Evolutionary conservation across 1,140 invertebrate species (phyloP), one percentile per base, ranked within the genome.

Genomic region (Lepidurus arcticus): DNA sequence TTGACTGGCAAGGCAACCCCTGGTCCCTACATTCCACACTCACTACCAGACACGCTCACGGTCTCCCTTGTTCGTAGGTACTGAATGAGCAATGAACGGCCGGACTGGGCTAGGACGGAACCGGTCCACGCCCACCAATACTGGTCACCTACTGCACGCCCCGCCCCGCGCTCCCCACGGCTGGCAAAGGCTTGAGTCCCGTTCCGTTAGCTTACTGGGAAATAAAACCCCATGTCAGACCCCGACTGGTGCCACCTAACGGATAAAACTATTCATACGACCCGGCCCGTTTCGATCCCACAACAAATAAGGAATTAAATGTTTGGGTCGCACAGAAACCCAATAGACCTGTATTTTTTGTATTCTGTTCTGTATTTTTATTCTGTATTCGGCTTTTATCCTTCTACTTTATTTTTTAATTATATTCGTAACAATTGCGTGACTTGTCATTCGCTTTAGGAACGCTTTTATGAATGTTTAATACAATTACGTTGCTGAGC

Each of bases 41-140:
- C 53, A n/a, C 53, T 65, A 9, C 53, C 53, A 13, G 53, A 65
- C 53, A 65, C 9, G 13, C 53, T 65, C 53, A 9, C 53, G 53
- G 53, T 65, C 53, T 21, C 53, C 9, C 53, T 65, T 65, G 53
- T 65, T 21, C 53, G 53, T 65, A 65, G 16, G 21, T 21, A 65
- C 53, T 65, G 53, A 65, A 65, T 65, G 53, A 65, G 21, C 53
- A 13, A 65, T 65, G 34, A 65, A 65, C 53, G 53, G 13, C 53
- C 53, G 21, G 13, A 65, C 53, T 21, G 53, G 53, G 53, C 53
- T 21, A 7, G 53, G 53, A 13, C 21, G 6, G 21, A 65, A 16
- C 16, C 8, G 3, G 16, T 9, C 53, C 13, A 16, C 53, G 53
- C 53, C 53, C 13, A 65, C 53, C n/a, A 21, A 65, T n/a, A 65